Percentiles rank a stretch among this genome's conserved stretches.
Conservation (phyloP, 35 echinoderm and acorn worm species). For the Nesometra sesokonis region DNA sequence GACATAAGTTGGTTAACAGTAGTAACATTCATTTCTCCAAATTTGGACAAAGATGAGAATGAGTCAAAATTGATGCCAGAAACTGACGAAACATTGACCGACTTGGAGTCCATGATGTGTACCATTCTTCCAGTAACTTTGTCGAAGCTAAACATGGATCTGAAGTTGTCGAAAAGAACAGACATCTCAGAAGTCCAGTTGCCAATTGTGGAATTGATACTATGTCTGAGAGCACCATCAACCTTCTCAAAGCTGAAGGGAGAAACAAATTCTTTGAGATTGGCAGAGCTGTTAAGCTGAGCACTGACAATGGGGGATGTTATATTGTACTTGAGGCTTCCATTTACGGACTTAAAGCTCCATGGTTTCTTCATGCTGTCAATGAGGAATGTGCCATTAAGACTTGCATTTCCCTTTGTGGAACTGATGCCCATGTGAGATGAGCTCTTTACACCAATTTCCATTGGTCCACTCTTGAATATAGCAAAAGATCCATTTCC, state of each 20-base stretch:
- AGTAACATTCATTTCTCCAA: constrained; percentile 5
- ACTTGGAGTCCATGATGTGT: constrained; percentile 4
- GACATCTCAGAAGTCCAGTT: constrained; percentile 7
- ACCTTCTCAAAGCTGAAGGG: constrained; percentile 24
- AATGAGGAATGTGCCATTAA: constrained; percentile 17
- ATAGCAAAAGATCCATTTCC: background rate
- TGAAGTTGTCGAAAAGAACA: background rate
- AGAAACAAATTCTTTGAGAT: constrained; percentile 6
- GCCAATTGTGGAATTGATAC: constrained; percentile 1
- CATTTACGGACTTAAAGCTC: constrained; percentile 22
- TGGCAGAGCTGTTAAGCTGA: background rate
- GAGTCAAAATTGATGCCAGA: background rate
- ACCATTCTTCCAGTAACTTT: constrained; percentile 4
- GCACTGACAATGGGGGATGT: background rate
- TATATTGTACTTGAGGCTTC: constrained; percentile 22
- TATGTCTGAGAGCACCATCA: background rate
- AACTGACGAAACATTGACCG: constrained; percentile 5
- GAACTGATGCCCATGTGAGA: background rate
- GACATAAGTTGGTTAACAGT: background rate
- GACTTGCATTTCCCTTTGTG: background rate
- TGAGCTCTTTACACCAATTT: background rate
- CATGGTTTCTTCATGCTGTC: constrained; percentile 17
- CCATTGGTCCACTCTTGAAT: background rate
- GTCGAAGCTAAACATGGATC: constrained; percentile 10
- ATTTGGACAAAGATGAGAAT: background rate